A percentile compares a stretch with the other conserved stretches of the same genome.
Conservation (phyloP, 2,888 invertebrate species). For the Macrophya alboannulata region DNA sequence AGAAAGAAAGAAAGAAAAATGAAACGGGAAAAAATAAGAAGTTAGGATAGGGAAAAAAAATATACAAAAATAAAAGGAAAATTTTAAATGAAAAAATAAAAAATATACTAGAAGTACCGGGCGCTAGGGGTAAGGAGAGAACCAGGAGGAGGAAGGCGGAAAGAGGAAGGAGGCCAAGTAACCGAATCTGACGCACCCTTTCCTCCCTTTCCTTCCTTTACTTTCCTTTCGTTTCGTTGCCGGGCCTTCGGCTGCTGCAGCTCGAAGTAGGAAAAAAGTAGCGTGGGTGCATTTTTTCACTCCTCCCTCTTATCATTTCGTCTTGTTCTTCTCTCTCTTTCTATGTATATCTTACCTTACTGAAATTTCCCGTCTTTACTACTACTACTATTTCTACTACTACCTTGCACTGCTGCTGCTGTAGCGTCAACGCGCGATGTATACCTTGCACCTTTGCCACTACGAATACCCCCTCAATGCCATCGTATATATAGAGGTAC, state of each 20-base stretch:
- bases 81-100: constrained; percentile 10
- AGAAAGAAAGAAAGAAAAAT: background rate
- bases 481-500: background rate
- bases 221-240: constrained; percentile 6
- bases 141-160: constrained; percentile 42
- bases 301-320: constrained; percentile 50
- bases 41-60: background rate
- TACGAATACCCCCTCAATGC: background rate
- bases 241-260: constrained; percentile 5
- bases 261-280: constrained; percentile 70
- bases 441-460: constrained; percentile 24
- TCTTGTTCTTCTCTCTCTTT: constrained; percentile 49
- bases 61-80: background rate
- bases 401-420: background rate
- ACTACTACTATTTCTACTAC: background rate
- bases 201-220: constrained; percentile 61
- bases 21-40: constrained; percentile 19
- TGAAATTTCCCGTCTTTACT: constrained; percentile 19
- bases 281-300: constrained; percentile 65
- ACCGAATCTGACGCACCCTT: constrained; percentile 78
- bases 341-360: constrained; percentile 65
- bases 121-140: constrained; percentile 62
- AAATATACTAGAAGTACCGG: constrained; percentile 24
- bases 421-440: constrained; percentile 1
- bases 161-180: constrained; percentile 75